These are phyloP conservation scores for Esperia sulphurella DNA, from an alignment of 2,888 invertebrate species.

Conservation along the genomic window DNA sequence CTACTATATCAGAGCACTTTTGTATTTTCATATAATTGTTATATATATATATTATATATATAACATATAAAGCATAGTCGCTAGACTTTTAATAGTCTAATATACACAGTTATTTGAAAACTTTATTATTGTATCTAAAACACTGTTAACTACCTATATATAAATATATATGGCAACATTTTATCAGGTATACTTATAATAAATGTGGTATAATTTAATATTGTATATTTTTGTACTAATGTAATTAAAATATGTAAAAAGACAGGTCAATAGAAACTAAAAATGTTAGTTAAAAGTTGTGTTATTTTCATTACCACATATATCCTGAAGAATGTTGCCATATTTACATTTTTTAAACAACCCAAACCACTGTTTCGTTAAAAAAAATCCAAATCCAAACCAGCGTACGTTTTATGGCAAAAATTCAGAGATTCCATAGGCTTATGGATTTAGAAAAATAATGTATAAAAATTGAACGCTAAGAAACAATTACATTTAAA, in stretches of 20 bases:
- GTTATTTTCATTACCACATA: no score
- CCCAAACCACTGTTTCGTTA: no score
- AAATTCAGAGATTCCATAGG: no score
- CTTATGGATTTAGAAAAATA: no score
- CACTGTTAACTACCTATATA: constrained; percentile 25
- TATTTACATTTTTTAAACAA: neutral
- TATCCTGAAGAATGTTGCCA: constrained; percentile 3
- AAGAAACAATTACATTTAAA: neutral
- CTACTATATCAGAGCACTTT: constrained; percentile 62
- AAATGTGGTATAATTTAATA: neutral
- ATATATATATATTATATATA: constrained; percentile 29
- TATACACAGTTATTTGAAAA: constrained; percentile 36
- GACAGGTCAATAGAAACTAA: no score
- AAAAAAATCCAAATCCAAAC: no score
- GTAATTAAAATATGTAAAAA: neutral
- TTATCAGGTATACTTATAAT: neutral
- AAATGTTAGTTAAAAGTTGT: no score
- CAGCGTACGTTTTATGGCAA: no score
- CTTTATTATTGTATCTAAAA: constrained; percentile 38
- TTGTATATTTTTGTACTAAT: neutral
- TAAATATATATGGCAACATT: constrained; percentile 34
- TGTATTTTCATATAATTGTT: constrained; percentile 25
- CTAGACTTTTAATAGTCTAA: constrained; percentile 32
- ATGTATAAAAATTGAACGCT: no score
- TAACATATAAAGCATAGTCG: constrained; percentile 36